Evolutionary conservation across 1,140 invertebrate species (phyloP).

Genomic region (Drosophila lini): DNA sequence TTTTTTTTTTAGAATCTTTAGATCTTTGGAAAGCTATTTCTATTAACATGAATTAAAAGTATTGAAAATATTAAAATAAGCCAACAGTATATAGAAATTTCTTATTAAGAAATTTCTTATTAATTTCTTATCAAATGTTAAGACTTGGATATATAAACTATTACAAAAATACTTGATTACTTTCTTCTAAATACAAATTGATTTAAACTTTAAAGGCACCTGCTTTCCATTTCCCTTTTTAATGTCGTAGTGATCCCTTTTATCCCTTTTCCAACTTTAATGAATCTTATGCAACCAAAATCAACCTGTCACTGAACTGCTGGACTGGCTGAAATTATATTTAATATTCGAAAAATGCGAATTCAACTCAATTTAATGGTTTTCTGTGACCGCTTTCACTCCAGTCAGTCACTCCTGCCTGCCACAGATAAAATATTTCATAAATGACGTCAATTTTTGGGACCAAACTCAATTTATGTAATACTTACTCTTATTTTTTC

Average conservation of each 20-base stretch:
- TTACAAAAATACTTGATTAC: background rate
- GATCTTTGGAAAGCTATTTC: background rate
- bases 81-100: too few relatives aligned
- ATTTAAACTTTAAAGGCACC: background rate
- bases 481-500: slow-evolving; percentile 12
- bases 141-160: too few relatives aligned
- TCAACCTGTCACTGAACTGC: slow-evolving; percentile 29
- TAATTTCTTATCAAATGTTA: too few relatives aligned
- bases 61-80: background rate
- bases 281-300: slow-evolving; percentile 15
- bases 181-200: background rate
- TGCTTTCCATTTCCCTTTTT: too few relatives aligned
- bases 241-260: background rate
- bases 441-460: slow-evolving; percentile 23
- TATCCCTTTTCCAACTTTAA: slow-evolving; percentile 5
- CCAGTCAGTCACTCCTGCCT: background rate
- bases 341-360: slow-evolving; percentile 42
- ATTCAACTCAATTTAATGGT: slow-evolving; percentile 27
- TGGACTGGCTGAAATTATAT: slow-evolving; percentile 1
- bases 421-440: slow-evolving; percentile 22
- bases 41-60: background rate
- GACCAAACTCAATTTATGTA: slow-evolving; percentile 26
- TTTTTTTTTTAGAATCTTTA: background rate
- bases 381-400: slow-evolving; percentile 26
- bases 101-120: too few relatives aligned